Conservation (phyloP, 2,797 vertebrate genomes). For the Sebastes dallii region DNA sequence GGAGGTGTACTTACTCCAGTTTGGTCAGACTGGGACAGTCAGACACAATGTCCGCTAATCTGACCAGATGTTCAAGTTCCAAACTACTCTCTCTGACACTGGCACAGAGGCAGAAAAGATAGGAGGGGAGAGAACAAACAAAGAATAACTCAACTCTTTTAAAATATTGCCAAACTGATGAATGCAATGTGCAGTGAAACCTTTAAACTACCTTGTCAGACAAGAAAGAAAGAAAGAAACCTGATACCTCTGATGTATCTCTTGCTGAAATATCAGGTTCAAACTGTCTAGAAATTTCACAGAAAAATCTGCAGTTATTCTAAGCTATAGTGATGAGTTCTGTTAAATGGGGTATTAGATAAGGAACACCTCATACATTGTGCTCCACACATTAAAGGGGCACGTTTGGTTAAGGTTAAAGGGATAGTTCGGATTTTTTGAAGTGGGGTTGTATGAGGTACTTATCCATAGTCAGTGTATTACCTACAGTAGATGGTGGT, state of each 20-base stretch:
- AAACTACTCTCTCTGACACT: slow-evolving; percentile 74
- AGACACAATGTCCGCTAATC: slow-evolving; percentile 62
- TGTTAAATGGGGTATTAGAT: not conserved
- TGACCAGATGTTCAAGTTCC: slow-evolving; percentile 57
- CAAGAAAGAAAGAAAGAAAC: not conserved
- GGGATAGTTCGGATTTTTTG: not conserved
- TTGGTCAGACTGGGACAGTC: slow-evolving; percentile 56
- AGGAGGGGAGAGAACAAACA: not conserved
- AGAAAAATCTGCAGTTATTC: not conserved
- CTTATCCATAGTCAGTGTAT: not conserved
- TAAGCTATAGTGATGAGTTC: not conserved
- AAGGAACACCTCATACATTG: not conserved
- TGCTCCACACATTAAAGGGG: not conserved
- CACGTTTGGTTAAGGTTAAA: not conserved
- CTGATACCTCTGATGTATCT: not conserved
- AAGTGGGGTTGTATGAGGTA: not conserved
- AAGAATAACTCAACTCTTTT: not conserved
- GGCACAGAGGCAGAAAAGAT: not conserved
- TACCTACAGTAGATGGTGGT: not conserved
- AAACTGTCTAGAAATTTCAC: not conserved
- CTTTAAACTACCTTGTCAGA: not conserved
- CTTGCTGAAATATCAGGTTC: not conserved
- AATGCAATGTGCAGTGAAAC: not conserved
- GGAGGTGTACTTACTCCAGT: slow-evolving; percentile 71
- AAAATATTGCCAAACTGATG: not conserved